Conservation (phyloP, 2,797 vertebrate genomes). For the Eutrigla gurnardus region DNA sequence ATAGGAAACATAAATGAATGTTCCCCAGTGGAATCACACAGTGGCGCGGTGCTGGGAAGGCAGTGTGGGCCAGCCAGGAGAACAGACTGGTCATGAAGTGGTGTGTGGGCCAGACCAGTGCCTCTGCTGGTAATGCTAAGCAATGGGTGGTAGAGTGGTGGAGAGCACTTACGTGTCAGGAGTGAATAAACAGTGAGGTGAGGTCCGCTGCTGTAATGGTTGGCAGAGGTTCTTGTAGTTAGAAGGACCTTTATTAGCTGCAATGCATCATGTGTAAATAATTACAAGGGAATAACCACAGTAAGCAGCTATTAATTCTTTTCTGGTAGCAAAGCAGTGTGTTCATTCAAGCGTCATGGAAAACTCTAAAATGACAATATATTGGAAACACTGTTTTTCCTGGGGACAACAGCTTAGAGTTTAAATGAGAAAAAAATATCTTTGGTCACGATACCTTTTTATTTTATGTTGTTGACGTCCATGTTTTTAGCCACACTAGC, state of each 20-base stretch:
- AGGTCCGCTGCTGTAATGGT: slow-evolving; percentile 70
- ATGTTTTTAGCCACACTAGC: neutral
- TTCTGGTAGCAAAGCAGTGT: slow-evolving; percentile 20
- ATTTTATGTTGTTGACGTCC: neutral
- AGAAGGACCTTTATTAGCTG: slow-evolving; percentile 57
- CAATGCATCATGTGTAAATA: slow-evolving; percentile 29
- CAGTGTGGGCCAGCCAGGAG: slow-evolving; percentile 67
- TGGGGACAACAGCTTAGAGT: no score
- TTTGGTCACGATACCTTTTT: neutral
- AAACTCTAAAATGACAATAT: slow-evolving; percentile 3
- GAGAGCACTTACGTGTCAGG: slow-evolving; percentile 64
- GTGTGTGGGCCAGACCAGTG: slow-evolving; percentile 70
- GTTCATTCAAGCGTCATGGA: slow-evolving; percentile 1
- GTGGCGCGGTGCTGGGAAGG: slow-evolving; percentile 78
- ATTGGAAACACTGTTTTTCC: slow-evolving; percentile 13
- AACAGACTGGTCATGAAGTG: slow-evolving; percentile 50
- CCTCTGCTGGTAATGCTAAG: slow-evolving; percentile 63
- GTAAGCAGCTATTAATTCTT: slow-evolving; percentile 25
- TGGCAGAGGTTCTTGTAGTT: slow-evolving; percentile 56
- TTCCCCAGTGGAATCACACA: slow-evolving; percentile 66
- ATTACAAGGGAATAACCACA: slow-evolving; percentile 43
- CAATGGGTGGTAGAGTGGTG: slow-evolving; percentile 67
- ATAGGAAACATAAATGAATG: slow-evolving; percentile 73
- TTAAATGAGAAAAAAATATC: neutral
- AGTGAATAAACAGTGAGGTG: slow-evolving; percentile 62